Conservation (phyloP, 1,140 invertebrate genomes). For the Euwallacea similis region DNA sequence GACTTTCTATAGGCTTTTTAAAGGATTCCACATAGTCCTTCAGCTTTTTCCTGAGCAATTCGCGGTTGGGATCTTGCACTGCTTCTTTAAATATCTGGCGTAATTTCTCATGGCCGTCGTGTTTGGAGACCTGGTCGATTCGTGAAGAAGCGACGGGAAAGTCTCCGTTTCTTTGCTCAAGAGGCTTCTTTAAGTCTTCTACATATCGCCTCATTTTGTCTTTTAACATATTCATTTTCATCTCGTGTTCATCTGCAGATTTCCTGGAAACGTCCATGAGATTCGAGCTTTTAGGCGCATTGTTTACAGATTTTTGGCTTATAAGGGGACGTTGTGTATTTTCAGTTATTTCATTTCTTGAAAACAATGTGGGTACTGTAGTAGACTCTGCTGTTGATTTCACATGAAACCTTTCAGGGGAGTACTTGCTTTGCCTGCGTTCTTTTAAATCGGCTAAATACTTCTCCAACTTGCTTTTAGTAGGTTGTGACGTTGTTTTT, state of each 20-base stretch:
- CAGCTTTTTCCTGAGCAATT: neutral
- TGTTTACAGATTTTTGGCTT: too few species aligned
- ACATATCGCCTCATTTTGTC: slow-evolving; percentile 14
- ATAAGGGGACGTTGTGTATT: too few species aligned
- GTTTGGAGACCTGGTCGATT: too few species aligned
- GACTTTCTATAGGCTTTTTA: neutral
- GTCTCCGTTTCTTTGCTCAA: neutral
- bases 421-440: slow-evolving; percentile 19
- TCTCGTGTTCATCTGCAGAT: too few species aligned
- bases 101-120: neutral
- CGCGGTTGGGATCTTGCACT: neutral
- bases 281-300: too few species aligned
- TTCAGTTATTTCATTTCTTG: too few species aligned
- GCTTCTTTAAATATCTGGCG: neutral
- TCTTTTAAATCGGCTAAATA: slow-evolving; percentile 29
- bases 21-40: neutral
- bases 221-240: neutral
- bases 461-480: slow-evolving; percentile 26
- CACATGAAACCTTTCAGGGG: slow-evolving; percentile 13
- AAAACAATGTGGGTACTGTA: too few species aligned
- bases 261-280: too few species aligned
- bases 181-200: slow-evolving; percentile 5
- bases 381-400: too few species aligned
- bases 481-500: neutral
- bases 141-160: too few species aligned